A percentile compares a stretch with the other conserved stretches of the same genome.
Evolutionary conservation across 1,140 invertebrate genomes (phyloP).

Genomic region (Globodera ellingtonae): DNA sequence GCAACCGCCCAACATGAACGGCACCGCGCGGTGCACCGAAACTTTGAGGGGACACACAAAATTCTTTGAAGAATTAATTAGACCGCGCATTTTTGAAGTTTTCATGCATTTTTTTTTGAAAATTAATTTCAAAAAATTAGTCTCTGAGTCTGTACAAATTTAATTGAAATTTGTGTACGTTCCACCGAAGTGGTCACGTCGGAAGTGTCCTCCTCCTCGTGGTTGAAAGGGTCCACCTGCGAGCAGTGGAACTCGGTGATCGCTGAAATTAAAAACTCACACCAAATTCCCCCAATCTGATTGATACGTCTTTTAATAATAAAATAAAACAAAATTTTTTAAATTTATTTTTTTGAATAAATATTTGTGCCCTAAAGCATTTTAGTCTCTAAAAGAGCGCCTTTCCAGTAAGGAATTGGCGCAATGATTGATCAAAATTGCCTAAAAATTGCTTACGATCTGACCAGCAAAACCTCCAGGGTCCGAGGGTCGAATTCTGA

Average conservation of each 20-base stretch:
- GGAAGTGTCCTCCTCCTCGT: conserved; percentile 49
- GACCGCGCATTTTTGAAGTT: no score
- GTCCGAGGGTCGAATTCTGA: conserved; percentile 62
- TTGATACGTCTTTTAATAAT: no score
- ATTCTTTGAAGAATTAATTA: no score
- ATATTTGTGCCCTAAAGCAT: no score
- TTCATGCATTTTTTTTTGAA: background rate
- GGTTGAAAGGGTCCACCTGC: conserved; percentile 34
- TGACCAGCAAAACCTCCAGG: conserved; percentile 63
- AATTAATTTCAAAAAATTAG: conserved; percentile 6
- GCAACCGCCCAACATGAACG: conserved; percentile 56
- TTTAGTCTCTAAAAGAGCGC: no score
- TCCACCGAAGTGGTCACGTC: conserved; percentile 64
- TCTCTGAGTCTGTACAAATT: background rate
- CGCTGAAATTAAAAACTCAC: conserved; percentile 41
- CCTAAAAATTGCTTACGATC: conserved; percentile 48
- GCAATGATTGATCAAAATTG: background rate
- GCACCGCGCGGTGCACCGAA: conserved; percentile 56
- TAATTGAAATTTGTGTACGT: conserved; percentile 39
- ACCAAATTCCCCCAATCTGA: no score
- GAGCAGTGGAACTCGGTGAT: conserved; percentile 58
- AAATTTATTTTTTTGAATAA: no score
- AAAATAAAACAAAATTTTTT: no score
- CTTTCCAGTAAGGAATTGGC: no score
- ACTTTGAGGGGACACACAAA: conserved; percentile 36